Base-by-base conservation (phyloP, 2,113 vertebrate genomes). In the Corythornis cristatus region DNA sequence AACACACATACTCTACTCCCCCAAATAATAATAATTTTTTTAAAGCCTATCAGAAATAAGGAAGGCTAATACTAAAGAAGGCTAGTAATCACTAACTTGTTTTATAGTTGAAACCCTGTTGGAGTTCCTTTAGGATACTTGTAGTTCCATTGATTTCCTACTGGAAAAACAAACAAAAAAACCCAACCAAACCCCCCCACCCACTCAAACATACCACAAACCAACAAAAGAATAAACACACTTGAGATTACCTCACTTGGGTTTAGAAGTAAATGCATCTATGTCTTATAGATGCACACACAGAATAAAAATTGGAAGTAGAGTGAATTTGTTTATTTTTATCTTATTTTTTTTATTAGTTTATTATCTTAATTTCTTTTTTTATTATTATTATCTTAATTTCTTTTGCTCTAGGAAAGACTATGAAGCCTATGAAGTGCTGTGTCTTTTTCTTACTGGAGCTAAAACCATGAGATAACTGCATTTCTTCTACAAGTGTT, bases 81-180 rank as follows among this genome's bases (percentile, higher is more conserved):
- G 3, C 8, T 3, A 62, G 4, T n/a, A 65, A 33, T 28, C 40
- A 25, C 21, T 21, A 50, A 8, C 42, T 31, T 5, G 12, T 9
- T n/a, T 8, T 57, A 29, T 0, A 51, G 9, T n/a, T 7, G 5
- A 82, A 66, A 16, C 3, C 16, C 26, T 40, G 4, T 2, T 9
- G 4, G 4, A 0, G 0, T 20, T 61, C 15, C 66, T 75, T 45
- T 3, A 18, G 4, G 6, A 40, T 5, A 25, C 1, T 23, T 70
- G 21, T 46, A 17, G 8, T 28, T 66, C 12, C 14, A 33, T 15
- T 60, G 12, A 11, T 54, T 58, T 64, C 56, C 45, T 28, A 31
- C 33, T 18, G 10, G 20, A 50, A 50, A 50, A 13, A 50, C 21
- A 23, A 50, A 8, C 21, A 23, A 50, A 22, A 22, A 48, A 48